Evolutionary conservation across 1,140 invertebrate genomes (phyloP), one percentile per base, ranked within the genome.

Genomic region (Stegodyphus mimosarum): DNA sequence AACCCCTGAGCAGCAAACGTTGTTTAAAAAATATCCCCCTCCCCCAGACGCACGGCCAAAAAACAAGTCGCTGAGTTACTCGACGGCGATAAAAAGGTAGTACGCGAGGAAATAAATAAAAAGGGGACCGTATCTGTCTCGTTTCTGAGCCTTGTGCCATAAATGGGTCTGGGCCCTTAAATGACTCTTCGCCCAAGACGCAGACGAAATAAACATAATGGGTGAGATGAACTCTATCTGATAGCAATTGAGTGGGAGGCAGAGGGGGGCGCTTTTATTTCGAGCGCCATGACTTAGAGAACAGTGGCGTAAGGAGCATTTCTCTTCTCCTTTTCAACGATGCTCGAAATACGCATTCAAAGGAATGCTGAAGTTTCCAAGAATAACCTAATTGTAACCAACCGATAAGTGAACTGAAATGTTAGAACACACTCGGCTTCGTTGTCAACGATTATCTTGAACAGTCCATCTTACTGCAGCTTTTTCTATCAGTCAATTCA

Each of bases 191-290:
- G 69, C 11, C 11, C 48, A 7, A 49, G 15, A 60, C 49, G 64
- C 11, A 17, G 48, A 15, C 48, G 18, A 70, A 81, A 73, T 81
- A 81, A 81, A 73, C 79, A 81, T 81, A 81, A 81, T 81, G 79
- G 69, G n/a, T 70, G 51, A 81, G 79, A 81, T 81, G 79, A 81
- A 81, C 79, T 81, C 33, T 69, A 73, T 81, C 79, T 63, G 70
- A 64, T 81, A 73, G 78, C 78, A 71, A 71, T 71, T 71, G 33
- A 33, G 33, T 67, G 64, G 64, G 51, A 49, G 64, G 4, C 4
- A 18, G 55, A n/a, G 33, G 6, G 11, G n/a, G 55, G 53, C 18
- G 73, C 52, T 64, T 75, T 75, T 7, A 48, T 49, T 51, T 5
- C 6, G 33, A 73, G 11, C 10, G 3, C 17, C 17, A 10, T 6